A percentile compares a stretch with the other conserved stretches of the same genome.
Evolutionary conservation across 2,113 vertebrate genomes (phyloP).

Genomic region (Tachysurus fulvidraco): DNA sequence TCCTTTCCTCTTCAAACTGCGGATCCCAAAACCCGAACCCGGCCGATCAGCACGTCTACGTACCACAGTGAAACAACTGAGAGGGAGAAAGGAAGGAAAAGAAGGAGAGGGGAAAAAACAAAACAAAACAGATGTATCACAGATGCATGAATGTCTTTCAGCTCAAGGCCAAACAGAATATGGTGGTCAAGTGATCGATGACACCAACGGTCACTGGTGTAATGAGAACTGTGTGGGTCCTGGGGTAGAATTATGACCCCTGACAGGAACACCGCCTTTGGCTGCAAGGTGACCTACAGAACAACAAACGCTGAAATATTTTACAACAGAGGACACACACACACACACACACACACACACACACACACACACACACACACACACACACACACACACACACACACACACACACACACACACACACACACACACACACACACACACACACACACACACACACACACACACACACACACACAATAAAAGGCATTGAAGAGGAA

Average conservation of each 20-base stretch:
- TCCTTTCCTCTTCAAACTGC: background rate
- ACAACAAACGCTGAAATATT: background rate
- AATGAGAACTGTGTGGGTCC: conserved; percentile 59
- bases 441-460: background rate
- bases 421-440: background rate
- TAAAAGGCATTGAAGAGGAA: no score
- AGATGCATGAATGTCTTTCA: conserved; percentile 27
- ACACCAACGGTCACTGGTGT: conserved; percentile 49
- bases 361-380: background rate
- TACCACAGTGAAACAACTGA: background rate
- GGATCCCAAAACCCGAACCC: conserved; percentile 7
- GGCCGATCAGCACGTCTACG: conserved; percentile 8
- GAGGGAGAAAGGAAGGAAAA: conserved; percentile 2
- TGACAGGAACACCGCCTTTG: conserved; percentile 34
- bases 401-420: background rate
- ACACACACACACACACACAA: no score
- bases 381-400: no score
- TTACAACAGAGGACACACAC: conserved; percentile 2
- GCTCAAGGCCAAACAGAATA: conserved; percentile 57
- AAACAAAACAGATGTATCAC: conserved; percentile 40
- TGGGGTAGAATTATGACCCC: conserved; percentile 61
- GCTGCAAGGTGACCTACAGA: conserved; percentile 64
- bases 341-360: conserved; percentile 3
- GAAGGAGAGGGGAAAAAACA: background rate
- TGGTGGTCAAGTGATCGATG: conserved; percentile 59